A percentile compares a stretch with the other conserved stretches of the same genome.
Evolutionary conservation across 2,797 vertebrate species (phyloP).

Genomic region (Argyrosomus regius): DNA sequence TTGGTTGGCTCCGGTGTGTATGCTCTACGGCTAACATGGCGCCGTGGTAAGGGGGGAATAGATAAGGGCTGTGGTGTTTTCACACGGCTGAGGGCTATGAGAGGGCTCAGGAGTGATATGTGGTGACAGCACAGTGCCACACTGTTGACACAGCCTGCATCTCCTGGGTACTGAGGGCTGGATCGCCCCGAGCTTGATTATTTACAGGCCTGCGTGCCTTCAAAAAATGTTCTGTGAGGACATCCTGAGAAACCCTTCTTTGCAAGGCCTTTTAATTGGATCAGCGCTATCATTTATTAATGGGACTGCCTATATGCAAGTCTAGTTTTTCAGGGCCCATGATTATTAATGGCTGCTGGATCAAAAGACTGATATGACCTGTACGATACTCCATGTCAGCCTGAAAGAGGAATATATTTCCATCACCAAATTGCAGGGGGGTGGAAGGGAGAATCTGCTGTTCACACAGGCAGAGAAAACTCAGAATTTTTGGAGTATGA

Average conservation of each 20-base stretch:
- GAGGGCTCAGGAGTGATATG: conserved; percentile 86
- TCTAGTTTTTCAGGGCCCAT: conserved; percentile 74
- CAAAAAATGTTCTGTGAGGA: conserved; percentile 75
- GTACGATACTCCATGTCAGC: conserved; percentile 71
- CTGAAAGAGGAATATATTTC: conserved; percentile 76
- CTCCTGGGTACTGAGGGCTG: conserved; percentile 82
- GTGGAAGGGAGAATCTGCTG: conserved; percentile 38
- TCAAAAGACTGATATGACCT: conserved; percentile 82
- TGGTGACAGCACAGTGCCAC: conserved; percentile 85
- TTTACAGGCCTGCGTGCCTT: conserved; percentile 82
- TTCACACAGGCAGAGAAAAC: conserved; percentile 55
- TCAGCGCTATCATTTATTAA: conserved; percentile 87
- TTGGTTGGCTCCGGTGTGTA: conserved; percentile 60
- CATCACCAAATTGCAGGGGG: conserved; percentile 62
- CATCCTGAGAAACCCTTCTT: conserved; percentile 76
- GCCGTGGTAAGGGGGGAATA: conserved; percentile 64
- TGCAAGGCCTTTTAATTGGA: conserved; percentile 84
- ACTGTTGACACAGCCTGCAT: conserved; percentile 86
- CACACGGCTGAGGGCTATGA: conserved; percentile 77
- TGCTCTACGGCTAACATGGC: conserved; percentile 70
- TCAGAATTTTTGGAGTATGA: conserved; percentile 55
- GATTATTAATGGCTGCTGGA: conserved; percentile 84
- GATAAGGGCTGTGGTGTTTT: conserved; percentile 80
- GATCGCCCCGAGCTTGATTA: conserved; percentile 84
- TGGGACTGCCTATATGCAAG: conserved; percentile 78